These are phyloP conservation scores for Formicarius rufipectus DNA, from an alignment of 2,113 vertebrate genomes.

Conservation along the genomic window DNA sequence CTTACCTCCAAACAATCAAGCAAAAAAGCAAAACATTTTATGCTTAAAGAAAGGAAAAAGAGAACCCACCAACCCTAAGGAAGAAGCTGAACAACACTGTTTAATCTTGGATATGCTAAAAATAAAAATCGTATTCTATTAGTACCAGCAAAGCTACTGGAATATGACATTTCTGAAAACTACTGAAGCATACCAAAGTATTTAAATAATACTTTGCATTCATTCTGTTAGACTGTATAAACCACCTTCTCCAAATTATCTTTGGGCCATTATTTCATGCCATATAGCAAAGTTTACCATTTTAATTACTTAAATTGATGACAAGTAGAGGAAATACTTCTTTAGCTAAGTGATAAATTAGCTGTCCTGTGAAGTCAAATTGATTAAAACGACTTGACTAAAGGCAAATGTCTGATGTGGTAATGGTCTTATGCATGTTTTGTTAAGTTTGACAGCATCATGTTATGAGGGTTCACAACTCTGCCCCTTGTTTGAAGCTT, in stretches of 20 bases:
- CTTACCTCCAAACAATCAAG: neutral
- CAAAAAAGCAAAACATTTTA: neutral
- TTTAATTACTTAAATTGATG: slow-evolving; percentile 63
- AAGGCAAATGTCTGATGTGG: slow-evolving; percentile 45
- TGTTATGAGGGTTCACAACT: slow-evolving; percentile 47
- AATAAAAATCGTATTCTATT: neutral
- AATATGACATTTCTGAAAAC: slow-evolving; percentile 9
- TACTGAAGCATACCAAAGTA: neutral
- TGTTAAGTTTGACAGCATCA: slow-evolving; percentile 55
- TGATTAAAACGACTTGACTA: slow-evolving; percentile 49
- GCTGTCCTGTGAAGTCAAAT: slow-evolving; percentile 53
- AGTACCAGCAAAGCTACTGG: neutral
- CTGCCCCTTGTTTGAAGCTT: slow-evolving; percentile 28
- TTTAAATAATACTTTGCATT: neutral
- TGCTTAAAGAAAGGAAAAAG: neutral
- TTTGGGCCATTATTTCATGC: slow-evolving; percentile 32
- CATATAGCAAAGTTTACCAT: slow-evolving; percentile 39
- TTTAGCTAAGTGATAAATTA: slow-evolving; percentile 68
- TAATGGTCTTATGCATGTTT: slow-evolving; percentile 45
- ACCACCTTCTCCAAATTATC: slow-evolving; percentile 18
- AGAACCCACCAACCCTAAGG: neutral
- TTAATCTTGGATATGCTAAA: neutral
- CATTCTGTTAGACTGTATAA: slow-evolving; percentile 25
- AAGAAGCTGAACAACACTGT: neutral
- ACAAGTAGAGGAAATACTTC: slow-evolving; percentile 56